These are phyloP conservation scores for Drosophila burlai DNA, from an alignment of 1,140 invertebrate species.

Conservation along the genomic window DNA sequence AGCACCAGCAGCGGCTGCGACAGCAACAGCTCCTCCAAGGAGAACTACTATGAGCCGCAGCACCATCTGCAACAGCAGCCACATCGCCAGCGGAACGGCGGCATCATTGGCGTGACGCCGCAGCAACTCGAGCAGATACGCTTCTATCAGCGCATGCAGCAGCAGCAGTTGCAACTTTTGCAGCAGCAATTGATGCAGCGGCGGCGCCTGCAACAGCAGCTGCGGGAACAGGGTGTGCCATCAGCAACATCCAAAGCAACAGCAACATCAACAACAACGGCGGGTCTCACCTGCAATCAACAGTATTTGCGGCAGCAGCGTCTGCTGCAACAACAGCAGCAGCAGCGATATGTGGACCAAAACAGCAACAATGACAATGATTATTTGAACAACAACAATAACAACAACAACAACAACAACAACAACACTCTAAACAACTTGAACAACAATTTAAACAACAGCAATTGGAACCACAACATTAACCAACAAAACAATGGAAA, in stretches of 20 bases:
- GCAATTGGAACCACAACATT: slow-evolving; percentile 60
- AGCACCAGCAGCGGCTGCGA: slow-evolving; percentile 79
- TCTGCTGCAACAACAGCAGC: slow-evolving; percentile 46
- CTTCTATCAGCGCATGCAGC: slow-evolving; percentile 79
- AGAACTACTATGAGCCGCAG: slow-evolving; percentile 69
- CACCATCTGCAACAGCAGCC: slow-evolving; percentile 39
- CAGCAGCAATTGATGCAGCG: slow-evolving; percentile 76
- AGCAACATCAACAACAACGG: slow-evolving; percentile 43
- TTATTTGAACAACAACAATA: slow-evolving; percentile 27
- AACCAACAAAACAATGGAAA: slow-evolving; percentile 47
- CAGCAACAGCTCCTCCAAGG: slow-evolving; percentile 77
- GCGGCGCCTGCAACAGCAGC: slow-evolving; percentile 71
- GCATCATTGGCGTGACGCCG: slow-evolving; percentile 61
- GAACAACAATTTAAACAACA: slow-evolving; percentile 61
- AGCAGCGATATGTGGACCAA: slow-evolving; percentile 38
- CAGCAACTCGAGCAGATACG: slow-evolving; percentile 78
- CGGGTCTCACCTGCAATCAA: slow-evolving; percentile 76
- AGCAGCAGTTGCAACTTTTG: slow-evolving; percentile 77
- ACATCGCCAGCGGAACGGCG: slow-evolving; percentile 55
- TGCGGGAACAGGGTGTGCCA: slow-evolving; percentile 69
- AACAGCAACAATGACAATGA: slow-evolving; percentile 70
- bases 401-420: slow-evolving; percentile 21
- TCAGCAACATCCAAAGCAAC: slow-evolving; percentile 13
- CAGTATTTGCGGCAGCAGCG: slow-evolving; percentile 78
- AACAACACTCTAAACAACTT: slow-evolving; percentile 55